Percentiles rank a stretch among this genome's conserved stretches.
Conservation (phyloP, 2,888 invertebrate genomes). For the Podotricha telesiphe region DNA sequence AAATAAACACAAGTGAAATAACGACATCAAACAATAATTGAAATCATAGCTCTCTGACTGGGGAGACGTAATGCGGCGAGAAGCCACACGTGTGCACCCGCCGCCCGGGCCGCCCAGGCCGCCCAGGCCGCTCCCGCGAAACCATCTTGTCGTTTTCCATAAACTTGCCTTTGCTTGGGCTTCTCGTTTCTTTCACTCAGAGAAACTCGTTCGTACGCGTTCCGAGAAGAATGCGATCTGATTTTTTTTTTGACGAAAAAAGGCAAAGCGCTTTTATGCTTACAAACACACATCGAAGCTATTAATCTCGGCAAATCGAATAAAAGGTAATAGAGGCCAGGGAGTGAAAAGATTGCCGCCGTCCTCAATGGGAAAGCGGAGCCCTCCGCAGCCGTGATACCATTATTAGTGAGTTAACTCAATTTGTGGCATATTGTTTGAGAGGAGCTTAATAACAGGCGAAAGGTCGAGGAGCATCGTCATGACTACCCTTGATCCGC, state of each 20-base stretch:
- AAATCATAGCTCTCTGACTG: conserved; percentile 72
- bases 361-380: conserved; percentile 68
- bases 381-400: conserved; percentile 74
- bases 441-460: conserved; percentile 81
- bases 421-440: conserved; percentile 83
- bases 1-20: conserved; percentile 80
- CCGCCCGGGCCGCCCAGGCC: conserved; percentile 19
- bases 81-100: conserved; percentile 54
- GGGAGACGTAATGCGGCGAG: conserved; percentile 55
- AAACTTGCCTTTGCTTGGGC: conserved; percentile 51
- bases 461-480: conserved; percentile 70
- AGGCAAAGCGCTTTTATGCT: conserved; percentile 53
- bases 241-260: conserved; percentile 18
- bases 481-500: conserved; percentile 72
- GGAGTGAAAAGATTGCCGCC: conserved; percentile 69
- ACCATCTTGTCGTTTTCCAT: conserved; percentile 45
- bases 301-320: conserved; percentile 78
- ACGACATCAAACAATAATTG: conserved; percentile 82
- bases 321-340: conserved; percentile 72
- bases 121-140: conserved; percentile 37
- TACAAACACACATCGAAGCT: conserved; percentile 63
- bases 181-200: conserved; percentile 48
- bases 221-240: conserved; percentile 18
- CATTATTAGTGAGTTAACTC: conserved; percentile 83
- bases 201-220: conserved; percentile 47